These are phyloP conservation scores for Bimastos eiseni DNA, from an alignment of 2,888 invertebrate species.

Conservation along the genomic window DNA sequence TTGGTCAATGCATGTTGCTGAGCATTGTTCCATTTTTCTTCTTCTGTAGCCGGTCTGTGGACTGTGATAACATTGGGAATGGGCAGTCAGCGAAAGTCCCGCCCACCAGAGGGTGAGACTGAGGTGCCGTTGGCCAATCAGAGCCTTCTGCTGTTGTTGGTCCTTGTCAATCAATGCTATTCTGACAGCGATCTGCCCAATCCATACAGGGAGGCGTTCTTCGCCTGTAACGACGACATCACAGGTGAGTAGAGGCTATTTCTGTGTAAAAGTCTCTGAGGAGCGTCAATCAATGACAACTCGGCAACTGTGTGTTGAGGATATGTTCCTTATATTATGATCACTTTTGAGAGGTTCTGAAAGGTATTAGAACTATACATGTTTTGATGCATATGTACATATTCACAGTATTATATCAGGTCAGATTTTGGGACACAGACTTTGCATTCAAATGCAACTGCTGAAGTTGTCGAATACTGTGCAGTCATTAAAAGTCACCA, in stretches of 20 bases:
- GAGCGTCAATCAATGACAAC: no score
- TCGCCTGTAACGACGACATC: constrained; percentile 70
- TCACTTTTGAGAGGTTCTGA: no score
- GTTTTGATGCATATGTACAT: no score
- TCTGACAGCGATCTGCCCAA: constrained; percentile 66
- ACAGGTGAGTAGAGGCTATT: constrained; percentile 69
- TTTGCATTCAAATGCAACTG: no score
- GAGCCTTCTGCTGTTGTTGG: constrained; percentile 81
- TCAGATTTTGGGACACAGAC: no score
- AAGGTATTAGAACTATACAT: no score
- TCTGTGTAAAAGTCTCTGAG: neutral
- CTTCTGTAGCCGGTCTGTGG: constrained; percentile 62
- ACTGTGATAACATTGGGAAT: constrained; percentile 63
- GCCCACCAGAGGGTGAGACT: constrained; percentile 49
- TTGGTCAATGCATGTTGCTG: neutral
- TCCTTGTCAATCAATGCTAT: constrained; percentile 88
- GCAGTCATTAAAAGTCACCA: no score
- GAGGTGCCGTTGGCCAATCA: constrained; percentile 76
- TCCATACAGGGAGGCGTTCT: constrained; percentile 82
- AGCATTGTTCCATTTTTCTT: neutral
- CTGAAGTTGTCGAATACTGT: no score
- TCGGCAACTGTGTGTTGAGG: no score
- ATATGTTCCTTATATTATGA: no score
- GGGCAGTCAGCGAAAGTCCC: constrained; percentile 44
- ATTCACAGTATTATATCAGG: no score